These are phyloP conservation scores for Ondatra zibethicus DNA, from an alignment of 2,113 vertebrate species.

Conservation along the genomic window DNA sequence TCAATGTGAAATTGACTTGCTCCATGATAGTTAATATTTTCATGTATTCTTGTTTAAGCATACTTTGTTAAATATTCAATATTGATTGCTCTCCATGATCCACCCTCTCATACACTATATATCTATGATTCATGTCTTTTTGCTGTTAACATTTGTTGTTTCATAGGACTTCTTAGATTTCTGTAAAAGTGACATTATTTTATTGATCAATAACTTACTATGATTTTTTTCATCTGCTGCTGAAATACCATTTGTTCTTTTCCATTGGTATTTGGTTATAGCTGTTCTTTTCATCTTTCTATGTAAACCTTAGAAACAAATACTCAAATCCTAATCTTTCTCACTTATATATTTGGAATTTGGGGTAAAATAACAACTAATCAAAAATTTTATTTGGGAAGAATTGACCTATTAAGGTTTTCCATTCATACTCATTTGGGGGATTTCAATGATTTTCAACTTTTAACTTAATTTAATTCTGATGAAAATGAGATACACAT, in stretches of 20 bases:
- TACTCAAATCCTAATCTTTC: neutral
- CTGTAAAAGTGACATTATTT: neutral
- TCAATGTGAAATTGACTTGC: neutral
- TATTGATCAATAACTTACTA: neutral
- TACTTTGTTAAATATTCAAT: constrained; percentile 26
- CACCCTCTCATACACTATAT: neutral
- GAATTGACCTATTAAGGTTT: neutral
- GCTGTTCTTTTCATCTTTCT: neutral
- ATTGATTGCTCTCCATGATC: neutral
- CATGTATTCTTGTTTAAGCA: neutral
- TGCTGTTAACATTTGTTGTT: neutral
- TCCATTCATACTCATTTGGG: neutral
- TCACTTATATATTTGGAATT: neutral
- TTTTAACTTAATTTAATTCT: constrained; percentile 41
- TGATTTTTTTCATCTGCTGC: neutral
- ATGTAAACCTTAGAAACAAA: neutral
- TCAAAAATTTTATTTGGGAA: neutral
- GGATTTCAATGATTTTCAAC: neutral
- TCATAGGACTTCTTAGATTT: neutral
- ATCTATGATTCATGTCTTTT: neutral
- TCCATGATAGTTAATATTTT: neutral
- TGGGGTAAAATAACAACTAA: neutral
- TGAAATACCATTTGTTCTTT: neutral
- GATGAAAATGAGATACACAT: neutral
- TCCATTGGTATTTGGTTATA: neutral